Conservation (phyloP, 2,888 invertebrate genomes). For the Eugnorisma glareosa region DNA sequence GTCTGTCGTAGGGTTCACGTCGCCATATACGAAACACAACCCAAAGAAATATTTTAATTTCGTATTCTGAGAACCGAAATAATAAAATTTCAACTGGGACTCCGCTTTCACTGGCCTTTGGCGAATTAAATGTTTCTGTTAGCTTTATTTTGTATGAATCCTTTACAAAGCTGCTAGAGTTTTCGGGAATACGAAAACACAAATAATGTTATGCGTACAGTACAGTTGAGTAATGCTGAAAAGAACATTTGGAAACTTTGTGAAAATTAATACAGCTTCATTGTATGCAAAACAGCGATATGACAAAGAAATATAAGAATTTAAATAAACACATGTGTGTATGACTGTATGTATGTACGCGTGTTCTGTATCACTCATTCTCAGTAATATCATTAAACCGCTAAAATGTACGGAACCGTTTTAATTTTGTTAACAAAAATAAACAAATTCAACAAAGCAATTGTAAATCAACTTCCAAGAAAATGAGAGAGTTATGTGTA, state of each 20-base stretch:
- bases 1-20: conserved; percentile 52
- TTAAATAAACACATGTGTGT: conserved; percentile 41
- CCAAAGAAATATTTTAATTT: conserved; percentile 60
- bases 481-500: conserved; percentile 71
- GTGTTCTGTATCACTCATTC: conserved; percentile 62
- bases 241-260: not conserved
- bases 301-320: conserved; percentile 37
- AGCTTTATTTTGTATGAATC: conserved; percentile 22
- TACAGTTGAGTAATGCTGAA: not conserved
- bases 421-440: conserved; percentile 70
- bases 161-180: not conserved
- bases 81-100: conserved; percentile 50
- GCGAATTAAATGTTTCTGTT: conserved; percentile 29
- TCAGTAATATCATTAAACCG: conserved; percentile 68
- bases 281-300: conserved; percentile 12
- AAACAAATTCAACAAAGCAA: conserved; percentile 73
- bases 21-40: conserved; percentile 54
- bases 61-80: conserved; percentile 58
- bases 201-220: not conserved
- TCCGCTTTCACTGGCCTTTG: conserved; percentile 34
- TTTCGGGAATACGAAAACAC: not conserved
- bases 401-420: conserved; percentile 65
- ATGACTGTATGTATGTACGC: conserved; percentile 15
- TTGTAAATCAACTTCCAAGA: conserved; percentile 74
- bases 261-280: not conserved